Evolutionary conservation across 2,797 vertebrate species (phyloP).

Genomic region (Graptemys geographica): DNA sequence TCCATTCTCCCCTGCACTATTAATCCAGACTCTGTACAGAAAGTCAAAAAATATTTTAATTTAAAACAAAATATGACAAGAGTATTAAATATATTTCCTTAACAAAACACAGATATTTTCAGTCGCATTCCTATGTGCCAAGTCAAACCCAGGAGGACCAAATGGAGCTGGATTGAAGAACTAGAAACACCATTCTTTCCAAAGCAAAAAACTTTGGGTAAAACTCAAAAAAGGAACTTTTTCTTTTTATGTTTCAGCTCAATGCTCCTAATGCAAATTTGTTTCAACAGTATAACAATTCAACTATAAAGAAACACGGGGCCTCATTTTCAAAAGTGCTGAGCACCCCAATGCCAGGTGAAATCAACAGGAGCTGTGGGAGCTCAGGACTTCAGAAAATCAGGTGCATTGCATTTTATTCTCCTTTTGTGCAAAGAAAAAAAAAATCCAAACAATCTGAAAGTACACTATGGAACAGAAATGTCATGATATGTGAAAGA

Average conservation of each 20-base stretch:
- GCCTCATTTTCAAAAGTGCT: neutral
- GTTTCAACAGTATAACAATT: neutral
- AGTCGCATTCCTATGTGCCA: neutral
- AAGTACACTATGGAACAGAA: neutral
- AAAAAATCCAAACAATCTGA: neutral
- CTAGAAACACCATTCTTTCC: neutral
- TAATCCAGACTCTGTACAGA: neutral
- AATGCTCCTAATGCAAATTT: neutral
- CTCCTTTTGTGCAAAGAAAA: neutral
- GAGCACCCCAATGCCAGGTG: neutral
- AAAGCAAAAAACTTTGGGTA: neutral
- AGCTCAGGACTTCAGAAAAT: neutral
- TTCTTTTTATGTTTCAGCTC: neutral
- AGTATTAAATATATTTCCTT: neutral
- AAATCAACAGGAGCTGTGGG: neutral
- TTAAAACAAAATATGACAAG: slow-evolving; percentile 26
- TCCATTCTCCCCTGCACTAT: neutral
- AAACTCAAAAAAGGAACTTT: neutral
- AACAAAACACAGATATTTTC: neutral
- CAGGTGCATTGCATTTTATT: neutral
- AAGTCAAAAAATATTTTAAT: neutral
- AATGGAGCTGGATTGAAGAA: neutral
- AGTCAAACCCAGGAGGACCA: neutral
- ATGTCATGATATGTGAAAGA: neutral
- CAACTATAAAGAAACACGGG: neutral